A percentile compares a stretch with the other conserved stretches of the same genome.
Conservation (phyloP, 1,140 invertebrate species). For the Euura saliciscinereae region DNA sequence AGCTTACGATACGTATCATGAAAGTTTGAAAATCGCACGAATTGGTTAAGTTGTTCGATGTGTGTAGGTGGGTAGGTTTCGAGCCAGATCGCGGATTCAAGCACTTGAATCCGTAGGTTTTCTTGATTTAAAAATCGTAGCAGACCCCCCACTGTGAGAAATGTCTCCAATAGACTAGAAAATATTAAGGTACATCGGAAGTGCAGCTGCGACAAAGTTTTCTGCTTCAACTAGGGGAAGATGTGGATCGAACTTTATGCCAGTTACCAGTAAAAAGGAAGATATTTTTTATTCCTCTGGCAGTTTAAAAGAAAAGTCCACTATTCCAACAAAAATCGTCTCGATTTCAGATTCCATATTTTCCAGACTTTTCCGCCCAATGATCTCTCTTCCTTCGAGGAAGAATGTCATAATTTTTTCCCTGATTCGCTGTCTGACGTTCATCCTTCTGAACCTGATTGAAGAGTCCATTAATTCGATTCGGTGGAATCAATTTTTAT, state of each 20-base stretch:
- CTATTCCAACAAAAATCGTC: background rate
- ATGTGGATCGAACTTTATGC: constrained; percentile 1
- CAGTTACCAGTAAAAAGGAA: background rate
- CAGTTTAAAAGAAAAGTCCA: background rate
- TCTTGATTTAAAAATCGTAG: background rate
- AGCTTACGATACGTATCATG: background rate
- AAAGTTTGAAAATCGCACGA: background rate
- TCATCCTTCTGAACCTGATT: no score
- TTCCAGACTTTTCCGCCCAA: background rate
- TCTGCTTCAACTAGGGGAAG: constrained; percentile 1
- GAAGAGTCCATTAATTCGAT: no score
- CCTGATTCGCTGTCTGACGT: no score
- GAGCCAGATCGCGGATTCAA: background rate
- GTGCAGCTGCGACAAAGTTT: background rate
- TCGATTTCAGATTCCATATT: background rate
- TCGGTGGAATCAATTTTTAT: no score
- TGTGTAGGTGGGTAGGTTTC: background rate
- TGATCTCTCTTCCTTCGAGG: no score
- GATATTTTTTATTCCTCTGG: background rate
- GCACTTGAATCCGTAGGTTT: background rate
- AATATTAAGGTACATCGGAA: constrained; percentile 6
- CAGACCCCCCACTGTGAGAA: background rate
- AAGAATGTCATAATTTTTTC: no score
- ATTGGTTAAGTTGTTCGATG: background rate
- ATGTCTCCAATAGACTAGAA: constrained; percentile 7